Conservation (phyloP, 2,797 vertebrate species). For the Okamejei kenojei region DNA sequence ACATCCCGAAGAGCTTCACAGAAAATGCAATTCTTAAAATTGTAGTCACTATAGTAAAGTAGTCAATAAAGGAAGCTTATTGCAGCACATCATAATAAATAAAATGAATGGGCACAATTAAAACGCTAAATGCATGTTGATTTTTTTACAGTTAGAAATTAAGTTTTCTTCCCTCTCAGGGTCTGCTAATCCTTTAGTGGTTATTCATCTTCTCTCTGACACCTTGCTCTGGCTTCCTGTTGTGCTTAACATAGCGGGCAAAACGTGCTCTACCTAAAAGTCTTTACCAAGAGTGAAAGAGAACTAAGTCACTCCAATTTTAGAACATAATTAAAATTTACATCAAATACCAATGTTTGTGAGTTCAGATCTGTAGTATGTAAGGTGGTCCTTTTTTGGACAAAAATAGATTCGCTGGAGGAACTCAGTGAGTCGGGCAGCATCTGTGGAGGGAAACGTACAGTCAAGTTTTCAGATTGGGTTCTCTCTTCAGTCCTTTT, state of each 20-base stretch:
- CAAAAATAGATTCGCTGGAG: too few relatives aligned
- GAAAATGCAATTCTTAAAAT: neutral
- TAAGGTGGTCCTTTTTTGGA: too few relatives aligned
- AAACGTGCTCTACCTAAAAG: neutral
- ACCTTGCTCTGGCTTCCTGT: neutral
- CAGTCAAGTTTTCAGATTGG: too few relatives aligned
- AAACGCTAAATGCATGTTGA: conserved; percentile 24
- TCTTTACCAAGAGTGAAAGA: neutral
- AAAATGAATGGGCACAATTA: conserved; percentile 14
- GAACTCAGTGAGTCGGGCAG: too few relatives aligned
- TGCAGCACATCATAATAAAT: conserved; percentile 12
- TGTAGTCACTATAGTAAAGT: neutral
- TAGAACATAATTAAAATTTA: neutral
- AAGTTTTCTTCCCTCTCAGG: neutral
- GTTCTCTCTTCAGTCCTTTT: too few relatives aligned
- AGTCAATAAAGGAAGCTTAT: neutral
- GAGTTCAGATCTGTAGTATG: neutral
- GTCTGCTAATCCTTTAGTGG: neutral
- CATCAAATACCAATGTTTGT: neutral
- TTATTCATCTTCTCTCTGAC: neutral
- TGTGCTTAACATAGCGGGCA: conserved; percentile 4
- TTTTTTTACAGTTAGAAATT: conserved; percentile 28
- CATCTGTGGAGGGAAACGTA: too few relatives aligned
- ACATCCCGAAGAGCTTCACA: neutral
- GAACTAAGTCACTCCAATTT: neutral